Conservation (phyloP, 2,113 vertebrate species). For the Mastomys natalensis region DNA sequence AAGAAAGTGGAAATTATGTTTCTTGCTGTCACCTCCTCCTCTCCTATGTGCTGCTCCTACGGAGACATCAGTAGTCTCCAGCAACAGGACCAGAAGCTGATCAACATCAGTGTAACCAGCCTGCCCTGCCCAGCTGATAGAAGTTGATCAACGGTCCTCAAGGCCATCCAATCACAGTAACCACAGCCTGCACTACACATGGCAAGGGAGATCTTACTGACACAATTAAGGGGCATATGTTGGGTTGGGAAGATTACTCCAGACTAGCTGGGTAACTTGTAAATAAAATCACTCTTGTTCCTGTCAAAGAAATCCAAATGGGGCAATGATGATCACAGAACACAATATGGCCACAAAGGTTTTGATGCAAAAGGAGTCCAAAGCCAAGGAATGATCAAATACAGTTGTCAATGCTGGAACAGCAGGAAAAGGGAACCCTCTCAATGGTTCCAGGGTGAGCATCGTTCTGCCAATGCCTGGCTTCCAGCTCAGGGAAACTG, state of each 20-base stretch:
- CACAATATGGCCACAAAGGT: neutral
- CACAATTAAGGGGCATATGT: neutral
- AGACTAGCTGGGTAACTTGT: neutral
- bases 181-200: neutral
- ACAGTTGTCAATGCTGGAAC: neutral
- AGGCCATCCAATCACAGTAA: neutral
- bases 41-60: neutral
- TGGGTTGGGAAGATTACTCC: neutral
- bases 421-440: neutral
- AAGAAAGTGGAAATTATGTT: neutral
- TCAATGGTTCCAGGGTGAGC: accelerated
- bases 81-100: neutral
- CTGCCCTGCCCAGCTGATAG: neutral
- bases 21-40: neutral
- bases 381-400: neutral
- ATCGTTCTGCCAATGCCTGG: neutral
- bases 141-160: neutral
- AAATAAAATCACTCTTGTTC: neutral
- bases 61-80: neutral
- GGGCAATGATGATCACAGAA: neutral
- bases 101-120: neutral
- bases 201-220: neutral
- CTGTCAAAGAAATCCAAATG: neutral
- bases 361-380: neutral
- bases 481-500: neutral